These are phyloP conservation scores for Hyla sarda DNA, from an alignment of 2,113 vertebrate species.

Conservation along the genomic window DNA sequence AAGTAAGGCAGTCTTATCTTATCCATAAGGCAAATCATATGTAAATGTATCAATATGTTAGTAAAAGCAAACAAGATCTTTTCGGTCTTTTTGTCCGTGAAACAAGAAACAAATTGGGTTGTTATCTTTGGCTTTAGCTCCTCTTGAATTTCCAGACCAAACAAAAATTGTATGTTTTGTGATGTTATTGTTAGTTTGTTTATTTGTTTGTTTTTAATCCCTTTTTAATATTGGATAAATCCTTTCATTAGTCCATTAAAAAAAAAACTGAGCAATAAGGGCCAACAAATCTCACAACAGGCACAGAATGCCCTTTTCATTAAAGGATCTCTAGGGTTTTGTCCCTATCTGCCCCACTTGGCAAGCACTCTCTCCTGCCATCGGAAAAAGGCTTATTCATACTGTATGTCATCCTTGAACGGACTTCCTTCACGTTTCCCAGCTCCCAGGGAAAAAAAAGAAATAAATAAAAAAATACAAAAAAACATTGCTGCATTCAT, in stretches of 20 bases:
- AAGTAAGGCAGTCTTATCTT: constrained; percentile 57
- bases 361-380: constrained; percentile 55
- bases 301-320: constrained; percentile 57
- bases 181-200: constrained; percentile 21
- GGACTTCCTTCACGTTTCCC: constrained; percentile 68
- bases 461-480: constrained; percentile 59
- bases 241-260: constrained; percentile 58
- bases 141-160: constrained; percentile 54
- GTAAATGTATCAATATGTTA: constrained; percentile 48
- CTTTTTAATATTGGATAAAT: constrained; percentile 43
- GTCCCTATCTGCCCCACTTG: constrained; percentile 58
- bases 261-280: constrained; percentile 51
- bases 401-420: constrained; percentile 63
- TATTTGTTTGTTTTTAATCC: constrained; percentile 31
- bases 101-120: constrained; percentile 48
- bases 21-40: constrained; percentile 58
- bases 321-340: constrained; percentile 50
- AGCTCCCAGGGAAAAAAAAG: constrained; percentile 57
- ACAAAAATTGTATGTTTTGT: constrained; percentile 35
- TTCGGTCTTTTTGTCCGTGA: constrained; percentile 38
- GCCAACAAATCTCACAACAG: constrained; percentile 47
- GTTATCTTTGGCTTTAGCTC: constrained; percentile 58
- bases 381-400: constrained; percentile 67
- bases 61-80: constrained; percentile 24
- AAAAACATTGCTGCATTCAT: constrained; percentile 64